phyloP scores from a whole-genome alignment of 2,113 vertebrate genomes.

The Crotalus tigris region DNA sequence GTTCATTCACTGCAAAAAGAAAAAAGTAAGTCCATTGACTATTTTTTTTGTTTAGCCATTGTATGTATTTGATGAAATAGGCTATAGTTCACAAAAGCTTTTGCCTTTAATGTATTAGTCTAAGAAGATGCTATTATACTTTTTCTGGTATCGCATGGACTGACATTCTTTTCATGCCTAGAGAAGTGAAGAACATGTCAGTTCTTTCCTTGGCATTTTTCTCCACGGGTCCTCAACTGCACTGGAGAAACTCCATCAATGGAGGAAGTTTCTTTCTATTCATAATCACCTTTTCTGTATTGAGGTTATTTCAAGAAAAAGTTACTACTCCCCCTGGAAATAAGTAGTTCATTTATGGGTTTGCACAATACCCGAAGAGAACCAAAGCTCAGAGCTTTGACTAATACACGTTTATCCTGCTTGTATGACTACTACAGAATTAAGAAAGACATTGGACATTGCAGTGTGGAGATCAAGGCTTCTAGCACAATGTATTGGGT shows the following conservation, averaged over 20 bases:
- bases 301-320: not conserved
- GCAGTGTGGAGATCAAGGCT: not conserved
- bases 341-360: not conserved
- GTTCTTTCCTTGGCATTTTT: not conserved
- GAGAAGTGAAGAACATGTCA: not conserved
- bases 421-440: not conserved
- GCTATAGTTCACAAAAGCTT: not conserved
- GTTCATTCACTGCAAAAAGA: conserved; percentile 40
- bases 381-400: not conserved
- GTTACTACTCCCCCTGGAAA: not conserved
- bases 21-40: conserved; percentile 51
- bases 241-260: not conserved
- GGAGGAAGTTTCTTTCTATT: not conserved
- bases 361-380: not conserved
- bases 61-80: not conserved
- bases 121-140: not conserved
- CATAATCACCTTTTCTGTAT: not conserved
- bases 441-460: not conserved
- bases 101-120: not conserved
- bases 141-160: not conserved
- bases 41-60: not conserved
- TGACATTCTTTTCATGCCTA: not conserved
- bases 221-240: not conserved
- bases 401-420: not conserved
- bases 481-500: not conserved